A percentile compares a stretch with the other conserved stretches of the same genome.
Conservation (phyloP, 2,113 vertebrate species). For the Pogonocichla stellata region DNA sequence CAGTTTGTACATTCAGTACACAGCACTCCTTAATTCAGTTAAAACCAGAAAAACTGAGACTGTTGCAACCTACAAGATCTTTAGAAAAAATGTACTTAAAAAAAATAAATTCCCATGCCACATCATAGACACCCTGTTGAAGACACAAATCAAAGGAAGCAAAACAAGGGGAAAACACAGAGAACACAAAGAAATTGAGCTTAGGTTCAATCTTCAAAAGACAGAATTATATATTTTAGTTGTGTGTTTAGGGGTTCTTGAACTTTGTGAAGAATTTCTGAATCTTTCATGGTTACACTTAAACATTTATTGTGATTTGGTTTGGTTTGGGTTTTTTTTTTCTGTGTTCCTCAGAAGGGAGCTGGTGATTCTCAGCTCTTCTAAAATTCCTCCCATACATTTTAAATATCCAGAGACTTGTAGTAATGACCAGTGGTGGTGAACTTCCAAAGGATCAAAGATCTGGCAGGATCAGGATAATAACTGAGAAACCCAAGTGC, state of each 20-base stretch:
- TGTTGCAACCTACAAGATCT: not conserved
- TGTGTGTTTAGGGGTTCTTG: not conserved
- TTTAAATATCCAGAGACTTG: not conserved
- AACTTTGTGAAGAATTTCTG: not conserved
- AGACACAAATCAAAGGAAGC: not conserved
- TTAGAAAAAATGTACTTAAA: not conserved
- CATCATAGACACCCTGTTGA: not conserved
- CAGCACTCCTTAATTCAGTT: not conserved
- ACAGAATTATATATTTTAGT: not conserved
- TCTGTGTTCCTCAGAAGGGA: not conserved
- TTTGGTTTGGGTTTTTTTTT: not conserved
- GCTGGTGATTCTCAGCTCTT: not conserved
- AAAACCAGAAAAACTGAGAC: not conserved
- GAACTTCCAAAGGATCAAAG: slow-evolving; percentile 24
- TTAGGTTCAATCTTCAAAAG: not conserved
- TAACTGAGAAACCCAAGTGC: not conserved
- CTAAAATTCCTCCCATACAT: not conserved
- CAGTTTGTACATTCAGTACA: not conserved
- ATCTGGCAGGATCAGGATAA: not conserved
- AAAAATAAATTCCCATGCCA: not conserved
- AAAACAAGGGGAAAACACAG: not conserved
- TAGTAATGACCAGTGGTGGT: not conserved
- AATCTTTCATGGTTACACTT: not conserved
- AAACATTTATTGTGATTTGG: not conserved
- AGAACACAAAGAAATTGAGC: not conserved